Evolutionary conservation across 2,113 vertebrate species (phyloP).

Genomic region (Engystomops pustulosus): DNA sequence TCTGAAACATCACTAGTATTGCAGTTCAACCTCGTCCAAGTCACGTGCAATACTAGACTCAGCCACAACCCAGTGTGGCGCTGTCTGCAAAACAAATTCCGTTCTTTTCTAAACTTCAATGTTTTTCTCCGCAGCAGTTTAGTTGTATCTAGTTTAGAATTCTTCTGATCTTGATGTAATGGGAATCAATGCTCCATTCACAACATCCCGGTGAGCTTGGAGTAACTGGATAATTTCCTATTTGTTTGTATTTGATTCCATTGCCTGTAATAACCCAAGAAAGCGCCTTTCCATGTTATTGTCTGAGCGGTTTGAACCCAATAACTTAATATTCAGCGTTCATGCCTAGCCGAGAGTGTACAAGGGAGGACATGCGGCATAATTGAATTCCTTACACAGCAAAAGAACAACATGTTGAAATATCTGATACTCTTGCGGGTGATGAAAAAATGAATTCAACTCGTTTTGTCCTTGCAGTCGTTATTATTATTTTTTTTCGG

Average conservation of each 20-base stretch:
- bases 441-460: slow-evolving; percentile 71
- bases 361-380: slow-evolving; percentile 61
- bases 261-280: background rate
- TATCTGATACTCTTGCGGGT: slow-evolving; percentile 69
- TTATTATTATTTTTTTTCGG: slow-evolving; percentile 84
- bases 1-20: too few species aligned
- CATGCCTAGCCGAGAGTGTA: slow-evolving; percentile 68
- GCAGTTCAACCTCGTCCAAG: too few species aligned
- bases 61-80: too few species aligned
- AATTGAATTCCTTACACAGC: slow-evolving; percentile 56
- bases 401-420: slow-evolving; percentile 64
- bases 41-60: background rate
- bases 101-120: too few species aligned
- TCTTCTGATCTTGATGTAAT: background rate
- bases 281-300: slow-evolving; percentile 20
- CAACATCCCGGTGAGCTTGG: background rate
- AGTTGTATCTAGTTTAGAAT: background rate
- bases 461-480: slow-evolving; percentile 70
- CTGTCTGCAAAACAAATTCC: too few species aligned
- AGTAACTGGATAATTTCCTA: background rate
- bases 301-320: slow-evolving; percentile 68
- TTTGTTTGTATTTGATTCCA: background rate
- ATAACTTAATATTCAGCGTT: slow-evolving; percentile 68
- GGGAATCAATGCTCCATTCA: background rate
- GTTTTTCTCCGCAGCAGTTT: background rate